phyloP scores from a whole-genome alignment of 2,113 vertebrate genomes.

The Chlamydotis undulata region DNA sequence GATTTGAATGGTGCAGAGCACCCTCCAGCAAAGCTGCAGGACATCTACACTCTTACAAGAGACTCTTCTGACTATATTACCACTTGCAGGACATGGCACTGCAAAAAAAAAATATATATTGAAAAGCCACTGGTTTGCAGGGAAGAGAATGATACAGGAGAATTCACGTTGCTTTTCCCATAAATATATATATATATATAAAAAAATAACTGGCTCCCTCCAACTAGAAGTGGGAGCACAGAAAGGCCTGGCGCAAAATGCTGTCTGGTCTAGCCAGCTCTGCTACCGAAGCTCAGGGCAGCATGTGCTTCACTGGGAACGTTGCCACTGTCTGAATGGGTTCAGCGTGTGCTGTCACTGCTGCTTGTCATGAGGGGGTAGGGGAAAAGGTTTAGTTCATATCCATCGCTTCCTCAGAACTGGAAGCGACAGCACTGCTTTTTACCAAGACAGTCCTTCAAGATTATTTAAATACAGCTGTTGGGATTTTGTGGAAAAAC shows the following conservation, averaged over 20 bases:
- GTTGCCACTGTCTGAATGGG: background rate
- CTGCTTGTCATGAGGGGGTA: background rate
- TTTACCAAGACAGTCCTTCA: background rate
- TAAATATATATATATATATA: too few species aligned
- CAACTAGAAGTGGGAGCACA: background rate
- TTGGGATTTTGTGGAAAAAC: background rate
- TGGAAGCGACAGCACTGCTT: background rate
- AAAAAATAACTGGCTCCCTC: background rate
- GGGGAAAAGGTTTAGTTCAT: background rate
- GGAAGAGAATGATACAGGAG: background rate
- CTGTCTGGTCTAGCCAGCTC: background rate
- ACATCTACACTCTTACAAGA: background rate
- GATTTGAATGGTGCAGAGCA: background rate
- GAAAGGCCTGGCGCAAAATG: background rate
- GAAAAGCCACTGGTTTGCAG: background rate
- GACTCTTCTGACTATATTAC: background rate
- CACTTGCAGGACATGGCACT: background rate
- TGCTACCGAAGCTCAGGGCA: background rate
- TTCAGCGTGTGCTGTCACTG: background rate
- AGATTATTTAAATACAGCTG: background rate
- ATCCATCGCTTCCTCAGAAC: fast-evolving
- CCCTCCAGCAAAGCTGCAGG: background rate
- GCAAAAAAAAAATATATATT: background rate
- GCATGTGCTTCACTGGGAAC: background rate
- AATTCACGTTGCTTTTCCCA: background rate